Conservation (phyloP, 2,888 invertebrate genomes). For the Siphonodentalium dalli region DNA sequence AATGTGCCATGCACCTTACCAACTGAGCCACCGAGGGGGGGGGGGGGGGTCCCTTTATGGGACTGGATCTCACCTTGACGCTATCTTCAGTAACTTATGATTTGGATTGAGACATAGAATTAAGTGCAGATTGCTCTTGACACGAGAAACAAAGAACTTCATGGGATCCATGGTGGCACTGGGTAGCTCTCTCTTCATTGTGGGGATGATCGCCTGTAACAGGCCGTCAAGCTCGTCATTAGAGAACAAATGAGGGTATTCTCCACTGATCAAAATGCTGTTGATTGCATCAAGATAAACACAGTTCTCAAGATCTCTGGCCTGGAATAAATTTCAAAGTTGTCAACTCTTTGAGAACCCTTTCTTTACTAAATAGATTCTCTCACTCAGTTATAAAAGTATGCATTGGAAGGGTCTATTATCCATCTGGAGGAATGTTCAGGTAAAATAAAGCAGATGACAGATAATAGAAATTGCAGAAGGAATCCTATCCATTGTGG, state of each 20-base stretch:
- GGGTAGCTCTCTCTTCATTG: slow-evolving; percentile 61
- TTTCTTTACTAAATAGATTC: no score
- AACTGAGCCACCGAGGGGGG: no score
- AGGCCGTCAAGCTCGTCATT: slow-evolving; percentile 65
- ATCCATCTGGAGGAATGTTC: no score
- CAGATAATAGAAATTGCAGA: no score
- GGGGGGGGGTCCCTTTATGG: no score
- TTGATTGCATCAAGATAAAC: slow-evolving; percentile 64
- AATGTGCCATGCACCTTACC: no score
- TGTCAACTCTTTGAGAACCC: neutral
- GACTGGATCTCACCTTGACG: slow-evolving; percentile 51
- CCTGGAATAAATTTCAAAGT: slow-evolving; percentile 35
- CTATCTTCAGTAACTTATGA: slow-evolving; percentile 51
- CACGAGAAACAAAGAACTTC: slow-evolving; percentile 63
- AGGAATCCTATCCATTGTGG: no score
- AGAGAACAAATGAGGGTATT: slow-evolving; percentile 64
- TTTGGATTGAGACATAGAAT: slow-evolving; percentile 61
- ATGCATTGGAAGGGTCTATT: no score
- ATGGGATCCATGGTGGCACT: slow-evolving; percentile 58
- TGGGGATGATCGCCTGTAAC: slow-evolving; percentile 52
- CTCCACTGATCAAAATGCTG: slow-evolving; percentile 62
- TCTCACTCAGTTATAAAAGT: no score
- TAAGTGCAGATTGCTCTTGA: slow-evolving; percentile 63
- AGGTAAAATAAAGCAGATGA: no score
- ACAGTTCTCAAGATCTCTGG: slow-evolving; percentile 58